These are phyloP conservation scores for Hemitrygon akajei DNA, from an alignment of 2,797 vertebrate species.

Conservation along the genomic window DNA sequence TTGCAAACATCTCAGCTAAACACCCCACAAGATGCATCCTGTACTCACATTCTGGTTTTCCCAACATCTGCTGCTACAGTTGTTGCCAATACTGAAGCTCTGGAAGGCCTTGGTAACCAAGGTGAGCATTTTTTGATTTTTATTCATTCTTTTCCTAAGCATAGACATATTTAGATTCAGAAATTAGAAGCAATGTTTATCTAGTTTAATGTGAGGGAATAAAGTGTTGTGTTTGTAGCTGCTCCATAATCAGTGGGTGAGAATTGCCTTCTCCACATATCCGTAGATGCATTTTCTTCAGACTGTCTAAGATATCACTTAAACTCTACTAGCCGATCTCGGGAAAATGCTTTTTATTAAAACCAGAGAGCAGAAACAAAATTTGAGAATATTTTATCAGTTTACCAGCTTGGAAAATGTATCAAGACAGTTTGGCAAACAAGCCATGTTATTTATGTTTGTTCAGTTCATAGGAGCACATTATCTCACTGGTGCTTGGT, in stretches of 20 bases:
- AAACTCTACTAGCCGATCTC: too few relatives aligned
- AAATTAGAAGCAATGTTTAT: not conserved
- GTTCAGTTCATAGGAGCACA: too few relatives aligned
- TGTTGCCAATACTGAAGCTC: constrained; percentile 75
- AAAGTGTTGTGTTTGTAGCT: not conserved
- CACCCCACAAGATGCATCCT: constrained; percentile 94
- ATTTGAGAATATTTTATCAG: too few relatives aligned
- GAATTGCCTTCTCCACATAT: not conserved
- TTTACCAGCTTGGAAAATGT: too few relatives aligned
- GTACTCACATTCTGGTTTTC: constrained; percentile 95
- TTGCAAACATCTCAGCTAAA: constrained; percentile 95
- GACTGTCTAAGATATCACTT: not conserved
- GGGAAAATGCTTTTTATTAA: too few relatives aligned
- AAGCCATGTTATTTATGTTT: too few relatives aligned
- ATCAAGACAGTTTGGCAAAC: too few relatives aligned
- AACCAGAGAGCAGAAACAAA: too few relatives aligned
- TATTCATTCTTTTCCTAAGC: not conserved
- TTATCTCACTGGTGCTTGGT: too few relatives aligned
- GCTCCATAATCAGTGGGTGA: not conserved
- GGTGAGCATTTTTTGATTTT: constrained; percentile 58
- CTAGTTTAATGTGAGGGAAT: too few relatives aligned
- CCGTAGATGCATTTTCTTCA: not conserved
- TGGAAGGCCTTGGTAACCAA: constrained; percentile 63
- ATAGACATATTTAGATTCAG: not conserved
- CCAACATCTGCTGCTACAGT: constrained; percentile 93